Base-by-base conservation (phyloP, 2,888 invertebrate genomes). In the Cosmopolites sordidus region DNA sequence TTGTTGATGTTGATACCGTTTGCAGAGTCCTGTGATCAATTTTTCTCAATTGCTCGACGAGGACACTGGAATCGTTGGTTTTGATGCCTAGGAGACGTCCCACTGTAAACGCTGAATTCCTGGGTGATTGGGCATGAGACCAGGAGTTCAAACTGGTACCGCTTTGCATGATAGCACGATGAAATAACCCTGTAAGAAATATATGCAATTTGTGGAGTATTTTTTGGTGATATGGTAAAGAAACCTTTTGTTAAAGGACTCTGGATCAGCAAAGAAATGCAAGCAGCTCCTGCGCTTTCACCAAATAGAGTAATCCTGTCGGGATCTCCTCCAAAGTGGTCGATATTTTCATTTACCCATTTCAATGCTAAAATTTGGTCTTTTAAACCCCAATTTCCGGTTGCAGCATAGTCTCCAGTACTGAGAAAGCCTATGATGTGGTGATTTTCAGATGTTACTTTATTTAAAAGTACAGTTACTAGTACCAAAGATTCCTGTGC, bases 401-500 rank as follows among this genome's bases (percentile, higher is more conserved):
- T 64, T 27, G 60, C 60, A 14, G 59, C 49, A n/a, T 48, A 27
- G 56, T 67, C 67, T 16, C 60, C 64, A 1, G 67, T 67, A 29
- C 63, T 62, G 43, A 64, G 42, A 52, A 67, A 67, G 11, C 59
- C 59, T 59, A n/a, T n/a, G n/a, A n/a, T n/a, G n/a, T n/a, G 14
- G 11, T 29, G 11, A 29, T 6, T 8, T 29, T 29, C 29, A 29
- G 11, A 29, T 29, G 8, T 29, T 8, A 29, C 6, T 29, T 29
- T 29, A 29, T 29, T 29, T 11, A 29, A 29, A n/a, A n/a, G n/a
- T n/a, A n/a, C n/a, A n/a, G n/a, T n/a, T n/a, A n/a, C n/a, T n/a
- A n/a, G 22, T 59, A 62, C 70, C 70, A 48, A 69, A 66, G 22
- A 70, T 60, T 33, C 69, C 69, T n/a, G 67, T 43, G 16, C 70